Base-by-base conservation (phyloP, 2,888 invertebrate species). In the Coremacera marginata region DNA sequence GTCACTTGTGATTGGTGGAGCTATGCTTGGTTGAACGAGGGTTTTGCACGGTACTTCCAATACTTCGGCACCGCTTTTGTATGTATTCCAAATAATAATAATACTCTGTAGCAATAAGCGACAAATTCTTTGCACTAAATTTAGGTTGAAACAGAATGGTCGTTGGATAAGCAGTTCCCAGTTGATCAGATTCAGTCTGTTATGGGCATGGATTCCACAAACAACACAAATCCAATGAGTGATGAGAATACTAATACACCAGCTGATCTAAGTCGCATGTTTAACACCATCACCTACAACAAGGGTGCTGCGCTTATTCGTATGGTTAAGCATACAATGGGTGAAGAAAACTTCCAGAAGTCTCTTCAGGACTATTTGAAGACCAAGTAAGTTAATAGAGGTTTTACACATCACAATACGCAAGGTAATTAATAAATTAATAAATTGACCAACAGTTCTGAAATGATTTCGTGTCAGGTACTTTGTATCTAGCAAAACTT, bases 1-100 rank as follows among this genome's bases (percentile, higher is more conserved):
- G 91, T 93, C 1, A 92, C 89, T 91, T 80, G 88, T 92, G 51
- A 86, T 77, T 70, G 88, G 88, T 94, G 91, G 91, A 90, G 82
- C 82, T 90, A 63, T 92, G 93, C 86, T 92, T 95, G 82, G 91
- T 87, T 94, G 72, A 91, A 92, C 11, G 95, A 95, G 87, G 89
- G 89, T 0, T 94, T 95, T 80, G 94, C 94, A 0, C 91, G 92
- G 84, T 94, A 92, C 86, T 94, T 94, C 83, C 93, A 96, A 86
- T 95, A 94, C 85, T 91, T 91, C 83, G 92, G 92, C 60, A 89
- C 92, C 5, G 80, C 84, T 60, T 78, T 83, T 65, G 89, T 86
- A 77, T 67, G 49, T 62, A 55, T 2, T 37, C 37, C 11, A 3
- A 1, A 19, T 55, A 16, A 55, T 19, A 31, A 31, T 31, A n/a